These are phyloP conservation scores for Bombus fervidus DNA, from an alignment of 1,140 invertebrate species.

Conservation along the genomic window DNA sequence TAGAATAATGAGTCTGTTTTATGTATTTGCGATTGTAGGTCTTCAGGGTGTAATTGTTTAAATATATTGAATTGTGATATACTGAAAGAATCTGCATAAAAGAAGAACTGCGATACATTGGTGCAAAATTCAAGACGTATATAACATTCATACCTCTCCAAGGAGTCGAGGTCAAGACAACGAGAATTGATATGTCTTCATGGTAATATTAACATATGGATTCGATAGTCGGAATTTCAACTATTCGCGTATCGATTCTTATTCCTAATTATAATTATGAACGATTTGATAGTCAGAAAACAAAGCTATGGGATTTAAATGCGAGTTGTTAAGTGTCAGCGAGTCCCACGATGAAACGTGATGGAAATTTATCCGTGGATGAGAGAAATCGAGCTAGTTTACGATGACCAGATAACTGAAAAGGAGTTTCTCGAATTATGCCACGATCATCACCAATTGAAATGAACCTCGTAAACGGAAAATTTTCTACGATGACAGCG, in stretches of 20 bases:
- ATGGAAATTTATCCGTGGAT: slow-evolving; percentile 18
- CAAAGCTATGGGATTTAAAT: neutral
- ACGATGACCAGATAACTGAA: slow-evolving; percentile 11
- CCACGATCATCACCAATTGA: slow-evolving; percentile 4
- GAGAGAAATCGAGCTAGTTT: slow-evolving; percentile 12
- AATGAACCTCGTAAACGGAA: neutral
- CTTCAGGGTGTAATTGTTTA: too few relatives aligned
- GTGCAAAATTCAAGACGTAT: too few relatives aligned
- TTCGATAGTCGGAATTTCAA: too few relatives aligned
- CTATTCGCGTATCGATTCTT: too few relatives aligned
- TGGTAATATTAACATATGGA: too few relatives aligned
- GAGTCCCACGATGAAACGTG: neutral
- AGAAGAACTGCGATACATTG: too few relatives aligned
- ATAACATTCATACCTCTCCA: neutral
- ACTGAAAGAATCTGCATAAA: too few relatives aligned
- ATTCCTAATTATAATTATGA: too few relatives aligned
- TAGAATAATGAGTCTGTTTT: too few relatives aligned
- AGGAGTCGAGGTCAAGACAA: neutral
- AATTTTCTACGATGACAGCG: neutral
- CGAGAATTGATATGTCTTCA: neutral
- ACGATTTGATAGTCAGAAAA: neutral
- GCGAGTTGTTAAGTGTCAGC: neutral
- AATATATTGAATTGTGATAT: too few relatives aligned
- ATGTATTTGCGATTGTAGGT: too few relatives aligned
- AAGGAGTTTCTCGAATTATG: slow-evolving; percentile 36